A percentile compares a stretch with the other conserved stretches of the same genome.
Conservation (phyloP, 2,888 invertebrate genomes). For the Polia nebulosa region DNA sequence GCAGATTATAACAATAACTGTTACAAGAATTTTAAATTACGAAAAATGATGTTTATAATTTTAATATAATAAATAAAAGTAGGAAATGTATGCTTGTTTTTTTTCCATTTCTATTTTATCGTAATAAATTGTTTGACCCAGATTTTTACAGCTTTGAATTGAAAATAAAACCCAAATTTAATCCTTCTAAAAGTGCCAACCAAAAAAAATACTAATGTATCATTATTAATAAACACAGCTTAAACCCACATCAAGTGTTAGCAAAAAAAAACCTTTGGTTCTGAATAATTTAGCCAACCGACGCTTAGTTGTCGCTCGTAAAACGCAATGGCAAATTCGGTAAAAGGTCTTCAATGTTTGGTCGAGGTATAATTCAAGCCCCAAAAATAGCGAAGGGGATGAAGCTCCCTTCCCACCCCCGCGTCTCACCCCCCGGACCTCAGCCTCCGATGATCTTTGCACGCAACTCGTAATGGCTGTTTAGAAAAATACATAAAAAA, state of each 20-base stretch:
- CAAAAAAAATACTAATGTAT: constrained; percentile 64
- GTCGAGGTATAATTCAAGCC: constrained; percentile 89
- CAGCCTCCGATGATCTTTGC: constrained; percentile 86
- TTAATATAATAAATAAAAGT: no score
- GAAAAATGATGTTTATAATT: no score
- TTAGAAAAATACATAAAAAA: constrained; percentile 82
- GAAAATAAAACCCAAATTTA: constrained; percentile 4
- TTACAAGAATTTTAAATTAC: neutral
- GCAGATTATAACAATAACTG: neutral
- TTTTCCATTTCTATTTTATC: neutral
- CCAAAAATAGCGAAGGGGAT: constrained; percentile 88
- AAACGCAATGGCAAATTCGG: constrained; percentile 88
- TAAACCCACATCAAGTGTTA: constrained; percentile 76
- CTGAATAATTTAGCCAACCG: constrained; percentile 87
- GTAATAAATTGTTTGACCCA: constrained; percentile 1
- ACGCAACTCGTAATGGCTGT: constrained; percentile 79
- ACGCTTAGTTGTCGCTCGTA: constrained; percentile 86
- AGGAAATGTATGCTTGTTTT: neutral
- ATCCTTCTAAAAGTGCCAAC: constrained; percentile 10
- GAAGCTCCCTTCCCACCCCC: constrained; percentile 67
- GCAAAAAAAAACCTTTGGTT: constrained; percentile 75
- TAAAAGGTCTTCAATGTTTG: constrained; percentile 90
- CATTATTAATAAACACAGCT: constrained; percentile 78
- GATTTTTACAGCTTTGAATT: neutral
- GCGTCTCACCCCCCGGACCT: constrained; percentile 67